Percentiles rank a stretch among this genome's conserved stretches.
phyloP scores from a whole-genome alignment of 2,888 invertebrate species.

The Antitype chi region DNA sequence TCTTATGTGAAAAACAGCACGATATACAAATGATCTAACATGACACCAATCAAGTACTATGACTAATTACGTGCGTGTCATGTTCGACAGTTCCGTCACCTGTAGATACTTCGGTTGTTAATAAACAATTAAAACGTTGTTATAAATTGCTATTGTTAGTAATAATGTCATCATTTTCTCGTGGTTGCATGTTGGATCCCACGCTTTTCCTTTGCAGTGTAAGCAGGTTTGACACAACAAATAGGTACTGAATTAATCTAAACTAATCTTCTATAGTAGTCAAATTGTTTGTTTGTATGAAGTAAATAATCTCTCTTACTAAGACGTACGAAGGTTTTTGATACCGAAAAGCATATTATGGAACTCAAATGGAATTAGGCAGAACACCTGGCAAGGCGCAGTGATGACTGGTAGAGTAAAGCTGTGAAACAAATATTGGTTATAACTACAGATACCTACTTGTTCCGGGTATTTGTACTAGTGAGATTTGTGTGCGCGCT shows the following conservation, averaged over 20 bases:
- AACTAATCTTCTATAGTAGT: background rate
- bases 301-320: too few species aligned
- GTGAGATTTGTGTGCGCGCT: constrained; percentile 14
- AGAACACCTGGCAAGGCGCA: too few species aligned
- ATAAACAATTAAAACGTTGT: constrained; percentile 46
- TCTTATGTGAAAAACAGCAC: background rate
- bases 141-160: constrained; percentile 40
- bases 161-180: constrained; percentile 43
- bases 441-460: background rate
- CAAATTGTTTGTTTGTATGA: background rate
- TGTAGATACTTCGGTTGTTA: constrained; percentile 13
- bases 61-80: constrained; percentile 20
- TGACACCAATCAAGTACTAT: constrained; percentile 22
- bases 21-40: constrained; percentile 6
- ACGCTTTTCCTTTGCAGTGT: constrained; percentile 48
- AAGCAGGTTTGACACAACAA: constrained; percentile 1
- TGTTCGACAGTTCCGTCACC: constrained; percentile 41
- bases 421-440: constrained; percentile 20
- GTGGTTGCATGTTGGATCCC: constrained; percentile 33
- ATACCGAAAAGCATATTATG: too few species aligned
- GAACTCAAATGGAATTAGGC: too few species aligned
- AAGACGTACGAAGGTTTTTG: too few species aligned
- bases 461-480: constrained; percentile 29
- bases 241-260: background rate
- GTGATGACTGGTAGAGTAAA: too few species aligned